These are phyloP conservation scores for Nomada hirtipes DNA, from an alignment of 2,888 invertebrate genomes.

Conservation along the genomic window DNA sequence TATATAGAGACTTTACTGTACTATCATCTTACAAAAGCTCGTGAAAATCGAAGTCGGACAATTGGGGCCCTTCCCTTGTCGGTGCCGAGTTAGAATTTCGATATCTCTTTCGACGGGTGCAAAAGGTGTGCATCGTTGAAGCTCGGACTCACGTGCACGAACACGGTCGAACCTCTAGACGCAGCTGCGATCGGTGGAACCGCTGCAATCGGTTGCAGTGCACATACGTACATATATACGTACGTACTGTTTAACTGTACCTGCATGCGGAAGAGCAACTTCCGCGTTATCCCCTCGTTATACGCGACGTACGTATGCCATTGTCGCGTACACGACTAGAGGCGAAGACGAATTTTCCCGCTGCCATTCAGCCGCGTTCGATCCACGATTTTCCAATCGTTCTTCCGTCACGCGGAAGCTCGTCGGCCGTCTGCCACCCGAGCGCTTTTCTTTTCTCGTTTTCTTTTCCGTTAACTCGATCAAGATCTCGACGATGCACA, in stretches of 20 bases:
- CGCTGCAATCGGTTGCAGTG: slow-evolving; percentile 50
- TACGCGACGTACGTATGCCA: slow-evolving; percentile 64
- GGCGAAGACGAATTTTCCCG: slow-evolving; percentile 10
- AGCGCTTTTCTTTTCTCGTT: neutral
- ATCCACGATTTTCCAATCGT: slow-evolving; percentile 4
- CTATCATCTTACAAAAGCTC: no score
- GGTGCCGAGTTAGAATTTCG: no score
- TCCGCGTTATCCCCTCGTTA: slow-evolving; percentile 75
- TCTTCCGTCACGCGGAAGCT: slow-evolving; percentile 7
- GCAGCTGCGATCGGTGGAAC: slow-evolving; percentile 60
- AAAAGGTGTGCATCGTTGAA: neutral
- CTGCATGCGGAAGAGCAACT: slow-evolving; percentile 73
- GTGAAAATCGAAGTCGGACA: no score
- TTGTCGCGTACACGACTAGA: slow-evolving; percentile 48
- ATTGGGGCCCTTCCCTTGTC: no score
- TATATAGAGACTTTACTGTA: no score
- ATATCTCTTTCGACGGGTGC: no score
- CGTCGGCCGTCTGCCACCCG: neutral
- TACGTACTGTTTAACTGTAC: slow-evolving; percentile 74
- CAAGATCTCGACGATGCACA: slow-evolving; percentile 11
- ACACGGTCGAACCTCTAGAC: slow-evolving; percentile 22
- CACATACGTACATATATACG: neutral
- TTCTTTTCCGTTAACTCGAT: neutral
- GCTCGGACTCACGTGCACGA: neutral
- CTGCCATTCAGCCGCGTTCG: neutral